Conservation (phyloP, 2,113 vertebrate genomes). For the Terrapene triunguis region DNA sequence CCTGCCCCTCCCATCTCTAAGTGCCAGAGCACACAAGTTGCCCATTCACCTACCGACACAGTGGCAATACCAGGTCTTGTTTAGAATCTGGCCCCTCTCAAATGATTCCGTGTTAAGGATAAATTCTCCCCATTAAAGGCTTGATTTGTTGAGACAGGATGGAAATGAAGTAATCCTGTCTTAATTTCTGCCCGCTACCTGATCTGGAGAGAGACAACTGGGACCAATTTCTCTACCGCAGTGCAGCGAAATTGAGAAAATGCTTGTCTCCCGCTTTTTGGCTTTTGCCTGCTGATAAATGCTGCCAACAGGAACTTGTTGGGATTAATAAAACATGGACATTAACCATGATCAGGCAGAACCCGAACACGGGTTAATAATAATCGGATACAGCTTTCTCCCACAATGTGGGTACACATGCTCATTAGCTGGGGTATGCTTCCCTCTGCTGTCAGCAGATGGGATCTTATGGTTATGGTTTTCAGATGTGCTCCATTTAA, state of each 20-base stretch:
- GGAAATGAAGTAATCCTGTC: conserved; percentile 73
- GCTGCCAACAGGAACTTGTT: conserved; percentile 52
- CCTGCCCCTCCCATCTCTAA: not conserved
- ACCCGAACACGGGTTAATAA: not conserved
- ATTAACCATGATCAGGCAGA: conserved; percentile 43
- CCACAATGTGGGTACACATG: not conserved
- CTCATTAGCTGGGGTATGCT: conserved; percentile 53
- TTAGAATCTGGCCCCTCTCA: not conserved
- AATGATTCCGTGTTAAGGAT: conserved; percentile 30
- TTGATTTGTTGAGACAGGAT: conserved; percentile 71
- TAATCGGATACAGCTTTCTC: conserved; percentile 12
- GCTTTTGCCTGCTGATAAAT: conserved; percentile 41
- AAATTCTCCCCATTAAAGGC: conserved; percentile 45
- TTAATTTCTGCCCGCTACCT: conserved; percentile 72
- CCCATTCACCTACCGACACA: not conserved
- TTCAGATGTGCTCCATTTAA: conserved; percentile 46
- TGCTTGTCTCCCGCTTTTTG: conserved; percentile 38
- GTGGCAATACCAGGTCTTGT: not conserved
- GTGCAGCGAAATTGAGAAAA: conserved; percentile 48
- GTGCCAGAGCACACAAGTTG: not conserved
- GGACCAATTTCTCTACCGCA: conserved; percentile 54
- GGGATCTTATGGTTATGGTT: conserved; percentile 47
- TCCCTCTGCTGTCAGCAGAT: conserved; percentile 74
- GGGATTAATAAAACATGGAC: conserved; percentile 36
- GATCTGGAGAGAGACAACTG: conserved; percentile 64